Conservation (phyloP, 1,140 invertebrate genomes). For the Drosophila hydei region DNA sequence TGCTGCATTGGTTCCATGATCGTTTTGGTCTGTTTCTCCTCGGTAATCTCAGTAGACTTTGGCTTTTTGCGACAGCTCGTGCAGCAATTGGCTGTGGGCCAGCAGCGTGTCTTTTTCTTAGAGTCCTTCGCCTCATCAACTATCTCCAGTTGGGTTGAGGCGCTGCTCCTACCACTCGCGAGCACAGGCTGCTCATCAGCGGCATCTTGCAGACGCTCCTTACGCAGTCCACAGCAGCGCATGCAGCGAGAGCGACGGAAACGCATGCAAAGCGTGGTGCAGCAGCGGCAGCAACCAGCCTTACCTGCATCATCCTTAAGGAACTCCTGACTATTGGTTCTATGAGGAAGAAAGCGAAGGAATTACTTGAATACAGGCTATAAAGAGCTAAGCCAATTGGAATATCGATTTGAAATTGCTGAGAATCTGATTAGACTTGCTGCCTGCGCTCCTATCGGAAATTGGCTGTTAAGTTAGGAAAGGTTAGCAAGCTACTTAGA, state of each 20-base stretch:
- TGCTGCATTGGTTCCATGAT: slow-evolving; percentile 48
- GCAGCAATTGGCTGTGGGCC: slow-evolving; percentile 72
- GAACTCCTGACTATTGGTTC: slow-evolving; percentile 75
- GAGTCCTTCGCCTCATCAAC: slow-evolving; percentile 67
- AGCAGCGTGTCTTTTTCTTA: slow-evolving; percentile 69
- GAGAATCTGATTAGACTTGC: too few species aligned
- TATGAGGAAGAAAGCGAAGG: slow-evolving; percentile 6
- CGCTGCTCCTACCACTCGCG: slow-evolving; percentile 71
- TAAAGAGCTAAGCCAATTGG: neutral
- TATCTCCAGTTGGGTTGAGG: slow-evolving; percentile 69
- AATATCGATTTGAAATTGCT: too few species aligned
- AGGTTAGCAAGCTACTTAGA: too few species aligned
- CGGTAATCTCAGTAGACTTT: neutral
- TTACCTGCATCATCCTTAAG: slow-evolving; percentile 64
- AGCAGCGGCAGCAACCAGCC: slow-evolving; percentile 70
- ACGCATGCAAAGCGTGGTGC: slow-evolving; percentile 74
- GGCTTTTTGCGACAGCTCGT: slow-evolving; percentile 65
- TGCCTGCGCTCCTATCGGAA: too few species aligned
- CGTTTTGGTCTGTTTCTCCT: slow-evolving; percentile 37
- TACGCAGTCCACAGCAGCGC: slow-evolving; percentile 63
- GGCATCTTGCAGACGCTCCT: slow-evolving; percentile 42
- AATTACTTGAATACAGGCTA: neutral
- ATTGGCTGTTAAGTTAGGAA: too few species aligned
- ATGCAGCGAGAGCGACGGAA: slow-evolving; percentile 77
- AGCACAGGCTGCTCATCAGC: slow-evolving; percentile 70